Conservation (phyloP, 2,113 vertebrate species). For the Neofelis nebulosa region DNA sequence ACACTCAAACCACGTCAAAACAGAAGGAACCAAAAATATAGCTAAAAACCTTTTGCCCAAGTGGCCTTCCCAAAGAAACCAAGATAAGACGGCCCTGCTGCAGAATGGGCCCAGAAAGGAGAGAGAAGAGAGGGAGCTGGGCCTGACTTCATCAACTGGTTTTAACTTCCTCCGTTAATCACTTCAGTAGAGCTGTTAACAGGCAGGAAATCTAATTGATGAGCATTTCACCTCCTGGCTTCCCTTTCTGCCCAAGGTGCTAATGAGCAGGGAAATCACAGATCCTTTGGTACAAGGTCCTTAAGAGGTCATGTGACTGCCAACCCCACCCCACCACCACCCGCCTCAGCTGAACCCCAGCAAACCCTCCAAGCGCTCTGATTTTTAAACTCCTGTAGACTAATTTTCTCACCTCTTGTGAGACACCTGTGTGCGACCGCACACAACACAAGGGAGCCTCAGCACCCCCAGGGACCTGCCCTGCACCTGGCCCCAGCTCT, state of each 20-base stretch:
- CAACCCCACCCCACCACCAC: neutral
- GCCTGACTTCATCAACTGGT: neutral
- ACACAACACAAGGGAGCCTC: neutral
- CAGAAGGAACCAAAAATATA: constrained; percentile 38
- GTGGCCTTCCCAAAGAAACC: neutral
- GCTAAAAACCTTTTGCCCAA: neutral
- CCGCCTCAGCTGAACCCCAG: neutral
- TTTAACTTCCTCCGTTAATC: neutral
- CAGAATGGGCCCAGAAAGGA: neutral
- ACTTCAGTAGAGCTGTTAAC: neutral
- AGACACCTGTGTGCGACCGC: too few species aligned
- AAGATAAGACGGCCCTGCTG: neutral
- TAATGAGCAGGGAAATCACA: neutral
- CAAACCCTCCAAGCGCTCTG: neutral
- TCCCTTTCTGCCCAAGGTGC: neutral
- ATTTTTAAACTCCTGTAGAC: neutral
- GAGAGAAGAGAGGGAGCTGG: neutral
- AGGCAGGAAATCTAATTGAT: neutral
- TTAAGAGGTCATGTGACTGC: neutral
- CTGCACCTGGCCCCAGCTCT: too few species aligned
- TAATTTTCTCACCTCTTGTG: neutral
- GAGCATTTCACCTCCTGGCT: neutral
- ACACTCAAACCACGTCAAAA: neutral
- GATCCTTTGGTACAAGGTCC: neutral
- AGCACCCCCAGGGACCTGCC: too few species aligned